Evolutionary conservation across 2,113 vertebrate species (phyloP).

Genomic region (Protobothrops mucrosquamatus): DNA sequence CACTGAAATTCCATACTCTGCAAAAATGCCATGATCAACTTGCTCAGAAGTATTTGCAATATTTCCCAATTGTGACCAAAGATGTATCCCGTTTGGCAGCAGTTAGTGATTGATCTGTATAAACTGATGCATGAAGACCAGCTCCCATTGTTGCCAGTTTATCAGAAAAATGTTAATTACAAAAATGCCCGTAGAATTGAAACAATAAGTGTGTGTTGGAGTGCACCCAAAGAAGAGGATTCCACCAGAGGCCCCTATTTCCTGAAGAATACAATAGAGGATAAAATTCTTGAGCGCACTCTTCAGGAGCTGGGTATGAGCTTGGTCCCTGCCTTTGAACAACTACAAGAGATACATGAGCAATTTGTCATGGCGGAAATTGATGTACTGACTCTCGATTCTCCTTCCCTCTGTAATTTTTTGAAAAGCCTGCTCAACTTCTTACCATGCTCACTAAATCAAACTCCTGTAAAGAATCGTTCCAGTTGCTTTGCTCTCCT

Average conservation of each 20-base stretch:
- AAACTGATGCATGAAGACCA: conserved; percentile 52
- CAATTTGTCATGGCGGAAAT: conserved; percentile 64
- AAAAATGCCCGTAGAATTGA: rapidly evolving
- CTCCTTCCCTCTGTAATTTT: conserved; percentile 63
- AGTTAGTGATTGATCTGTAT: conserved; percentile 71
- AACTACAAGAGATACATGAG: conserved; percentile 31
- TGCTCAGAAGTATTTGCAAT: conserved; percentile 64
- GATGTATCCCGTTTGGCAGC: conserved; percentile 66
- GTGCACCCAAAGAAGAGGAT: conserved; percentile 21
- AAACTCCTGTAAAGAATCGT: conserved; percentile 64
- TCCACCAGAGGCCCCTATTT: conserved; percentile 55
- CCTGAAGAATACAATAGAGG: rapidly evolving
- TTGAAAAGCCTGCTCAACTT: conserved; percentile 64
- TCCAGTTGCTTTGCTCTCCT: conserved; percentile 60
- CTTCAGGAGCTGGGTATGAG: conserved; percentile 68
- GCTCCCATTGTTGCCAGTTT: conserved; percentile 70
- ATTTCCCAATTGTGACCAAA: conserved; percentile 65
- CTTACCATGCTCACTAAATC: conserved; percentile 66
- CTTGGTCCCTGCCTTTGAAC: conserved; percentile 60
- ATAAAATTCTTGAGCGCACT: neutral
- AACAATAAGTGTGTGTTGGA: conserved; percentile 40
- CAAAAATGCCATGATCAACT: neutral
- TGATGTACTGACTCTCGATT: conserved; percentile 49
- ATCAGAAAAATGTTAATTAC: neutral
- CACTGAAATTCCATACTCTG: neutral